Base-by-base conservation (phyloP, 2,113 vertebrate genomes). In the Nerophis lumbriciformis region DNA sequence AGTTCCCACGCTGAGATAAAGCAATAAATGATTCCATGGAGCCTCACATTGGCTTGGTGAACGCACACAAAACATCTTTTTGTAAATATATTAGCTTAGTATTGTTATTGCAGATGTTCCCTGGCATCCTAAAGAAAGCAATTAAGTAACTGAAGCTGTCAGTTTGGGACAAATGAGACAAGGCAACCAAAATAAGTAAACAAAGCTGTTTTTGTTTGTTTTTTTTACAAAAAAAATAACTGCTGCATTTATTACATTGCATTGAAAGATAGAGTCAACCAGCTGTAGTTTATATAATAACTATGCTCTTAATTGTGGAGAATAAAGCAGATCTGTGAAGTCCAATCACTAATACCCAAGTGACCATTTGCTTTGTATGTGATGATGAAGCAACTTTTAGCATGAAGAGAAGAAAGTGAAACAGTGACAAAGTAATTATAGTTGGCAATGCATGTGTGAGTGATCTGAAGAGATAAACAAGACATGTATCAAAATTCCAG, bases 21-120 rank as follows among this genome's bases (percentile, higher is more conserved):
- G 37, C 35, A 37, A 36, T 69, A 74, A 45, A 61, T 48, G 58
- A 66, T 35, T 15, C 61, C 37, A 52, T 7, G 35, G 68, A 19
- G 53, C 47, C 57, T 69, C 59, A n/a, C 56, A 16, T 13, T 19
- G 44, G 42, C 42, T 45, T 6, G 51, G 28, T 49, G 44, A 15
- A 55, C 12, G 21, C 28, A 66, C 69, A 61, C 64, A 56, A 67
- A 54, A 53, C 38, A 71, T 62, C 39, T 35, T 21, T 39, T 60
- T 73, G 11, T 61, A 61, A 36, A 2, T 60, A 36, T 6, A 39
- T 9, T 37, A 56, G 54, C 37, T 56, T 39, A 39, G 16, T 9
- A 68, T 36, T 5, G 3, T 48, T 14, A 4, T 5, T 59, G 44
- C 63, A 56, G 61, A 74, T 65, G 16, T 68, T 4, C 6, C 15